Evolutionary conservation across 2,113 vertebrate species (phyloP).

Genomic region (Paedocypris sp.): DNA sequence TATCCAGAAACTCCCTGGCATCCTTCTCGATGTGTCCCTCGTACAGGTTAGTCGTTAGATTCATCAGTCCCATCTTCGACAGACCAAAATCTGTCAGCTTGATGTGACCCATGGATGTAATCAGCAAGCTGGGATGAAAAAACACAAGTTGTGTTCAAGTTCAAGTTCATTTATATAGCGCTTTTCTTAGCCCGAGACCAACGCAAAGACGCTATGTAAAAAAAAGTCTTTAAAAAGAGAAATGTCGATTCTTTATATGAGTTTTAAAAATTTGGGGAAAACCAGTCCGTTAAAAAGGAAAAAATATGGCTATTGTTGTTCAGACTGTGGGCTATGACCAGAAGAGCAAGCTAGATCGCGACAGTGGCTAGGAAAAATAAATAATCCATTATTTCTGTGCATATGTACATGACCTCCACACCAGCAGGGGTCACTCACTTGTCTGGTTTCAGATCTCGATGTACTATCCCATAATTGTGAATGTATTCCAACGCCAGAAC

Average conservation of each 20-base stretch:
- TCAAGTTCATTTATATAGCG: no score
- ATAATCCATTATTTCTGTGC: no score
- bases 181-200: no score
- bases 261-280: no score
- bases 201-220: no score
- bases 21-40: slow-evolving; percentile 94
- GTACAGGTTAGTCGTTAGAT: slow-evolving; percentile 87
- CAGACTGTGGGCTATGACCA: no score
- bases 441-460: slow-evolving; percentile 91
- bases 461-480: slow-evolving; percentile 91
- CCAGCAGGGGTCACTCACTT: slow-evolving; percentile 63
- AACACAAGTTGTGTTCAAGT: background rate
- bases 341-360: no score
- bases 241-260: no score
- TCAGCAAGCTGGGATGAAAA: slow-evolving; percentile 67
- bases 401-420: background rate
- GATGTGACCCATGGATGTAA: slow-evolving; percentile 93
- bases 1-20: slow-evolving; percentile 86
- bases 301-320: no score
- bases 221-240: no score
- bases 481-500: slow-evolving; percentile 85
- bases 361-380: no score
- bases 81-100: slow-evolving; percentile 90
- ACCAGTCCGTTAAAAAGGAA: no score
- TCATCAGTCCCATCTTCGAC: slow-evolving; percentile 96